These are phyloP conservation scores for Scytalopus superciliaris DNA, from an alignment of 2,113 vertebrate genomes.

Conservation along the genomic window DNA sequence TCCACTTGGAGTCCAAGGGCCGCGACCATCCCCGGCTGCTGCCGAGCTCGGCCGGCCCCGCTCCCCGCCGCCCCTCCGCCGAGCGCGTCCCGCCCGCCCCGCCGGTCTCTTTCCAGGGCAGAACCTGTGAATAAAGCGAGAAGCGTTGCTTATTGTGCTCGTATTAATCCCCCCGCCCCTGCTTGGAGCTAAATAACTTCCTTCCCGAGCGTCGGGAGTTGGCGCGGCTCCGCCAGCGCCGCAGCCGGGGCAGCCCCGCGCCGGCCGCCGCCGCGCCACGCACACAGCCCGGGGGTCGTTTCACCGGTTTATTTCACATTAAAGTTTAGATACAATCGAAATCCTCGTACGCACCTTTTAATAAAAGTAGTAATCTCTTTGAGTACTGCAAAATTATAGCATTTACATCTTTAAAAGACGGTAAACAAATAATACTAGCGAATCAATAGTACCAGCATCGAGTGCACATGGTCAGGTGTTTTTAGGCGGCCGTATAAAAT, in stretches of 20 bases:
- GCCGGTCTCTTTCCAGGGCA: not conserved
- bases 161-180: constrained; percentile 67
- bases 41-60: not conserved
- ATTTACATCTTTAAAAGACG: constrained; percentile 71
- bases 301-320: constrained; percentile 72
- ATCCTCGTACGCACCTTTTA: constrained; percentile 68
- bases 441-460: constrained; percentile 54
- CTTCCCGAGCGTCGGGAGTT: constrained; percentile 32
- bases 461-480: constrained; percentile 32
- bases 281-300: constrained; percentile 57
- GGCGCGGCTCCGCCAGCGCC: not conserved
- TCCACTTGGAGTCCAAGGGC: not conserved
- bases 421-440: constrained; percentile 67
- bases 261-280: constrained; percentile 13
- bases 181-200: constrained; percentile 78
- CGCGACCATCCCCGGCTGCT: not conserved
- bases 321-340: constrained; percentile 71
- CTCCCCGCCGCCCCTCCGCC: not conserved
- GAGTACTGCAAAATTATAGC: constrained; percentile 71
- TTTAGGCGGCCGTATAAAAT: constrained; percentile 57
- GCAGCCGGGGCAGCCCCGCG: not conserved
- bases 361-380: constrained; percentile 69
- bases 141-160: constrained; percentile 73
- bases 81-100: not conserved
- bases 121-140: constrained; percentile 63